Conservation (phyloP, 2,797 vertebrate genomes). For the Thunnus albacares region DNA sequence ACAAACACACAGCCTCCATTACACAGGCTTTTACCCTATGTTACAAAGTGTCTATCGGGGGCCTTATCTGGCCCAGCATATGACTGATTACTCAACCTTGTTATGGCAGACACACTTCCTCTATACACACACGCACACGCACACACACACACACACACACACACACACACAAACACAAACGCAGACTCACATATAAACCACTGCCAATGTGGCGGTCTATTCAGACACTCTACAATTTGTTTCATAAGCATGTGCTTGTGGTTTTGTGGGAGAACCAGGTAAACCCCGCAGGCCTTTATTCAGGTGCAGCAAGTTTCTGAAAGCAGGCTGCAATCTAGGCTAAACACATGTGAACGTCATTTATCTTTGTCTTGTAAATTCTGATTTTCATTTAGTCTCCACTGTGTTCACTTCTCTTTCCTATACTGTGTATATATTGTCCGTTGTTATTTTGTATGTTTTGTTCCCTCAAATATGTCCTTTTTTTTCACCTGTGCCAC, state of each 20-base stretch:
- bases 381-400: background rate
- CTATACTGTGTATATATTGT: no score
- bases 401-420: background rate
- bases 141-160: background rate
- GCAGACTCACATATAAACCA: slow-evolving; percentile 5
- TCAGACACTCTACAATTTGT: slow-evolving; percentile 56
- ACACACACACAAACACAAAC: slow-evolving; percentile 21
- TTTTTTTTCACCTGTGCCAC: slow-evolving; percentile 12
- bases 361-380: background rate
- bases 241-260: slow-evolving; percentile 47
- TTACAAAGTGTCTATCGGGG: slow-evolving; percentile 32
- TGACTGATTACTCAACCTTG: slow-evolving; percentile 51
- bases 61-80: slow-evolving; percentile 47
- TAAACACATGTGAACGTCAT: background rate
- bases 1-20: background rate
- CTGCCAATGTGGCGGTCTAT: slow-evolving; percentile 35
- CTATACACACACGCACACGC: slow-evolving; percentile 11
- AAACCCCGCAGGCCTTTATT: slow-evolving; percentile 31
- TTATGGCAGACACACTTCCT: slow-evolving; percentile 55
- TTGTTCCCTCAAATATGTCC: slow-evolving; percentile 3
- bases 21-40: slow-evolving; percentile 22
- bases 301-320: background rate
- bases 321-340: slow-evolving; percentile 9
- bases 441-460: background rate
- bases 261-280: slow-evolving; percentile 20